Base-by-base conservation (phyloP, 2,113 vertebrate species). In the Nyctibius bracteatus region DNA sequence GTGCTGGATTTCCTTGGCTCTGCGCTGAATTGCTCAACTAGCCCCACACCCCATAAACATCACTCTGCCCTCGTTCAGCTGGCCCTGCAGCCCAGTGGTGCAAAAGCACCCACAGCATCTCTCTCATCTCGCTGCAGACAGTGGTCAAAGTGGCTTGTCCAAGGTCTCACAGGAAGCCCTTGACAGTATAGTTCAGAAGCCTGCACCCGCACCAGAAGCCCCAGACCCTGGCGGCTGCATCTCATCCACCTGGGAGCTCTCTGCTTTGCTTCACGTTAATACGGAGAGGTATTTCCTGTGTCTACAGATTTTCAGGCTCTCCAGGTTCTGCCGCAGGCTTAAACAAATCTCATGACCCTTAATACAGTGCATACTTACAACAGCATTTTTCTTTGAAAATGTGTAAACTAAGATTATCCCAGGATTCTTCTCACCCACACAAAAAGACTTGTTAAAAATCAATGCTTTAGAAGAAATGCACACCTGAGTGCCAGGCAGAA, bases 301-400 rank as follows among this genome's bases (percentile, higher is more conserved):
- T 70, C 67, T 93, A 86, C 51, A 86, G 65, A 74, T 83, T 94
- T 88, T 65, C 81, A 88, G 37, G 14, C 68, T 74, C 57, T 78
- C 43, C 65, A 86, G 37, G 51, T 79, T 81, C 70, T 74, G 41
- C 52, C 3, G 0, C 47, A 81, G 44, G 39, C 47, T 96, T 90
- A 49, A 88, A 90, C 63, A 84, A 78, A 90, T n/a, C 39, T 54
- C 70, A 63, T 63, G 89, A 92, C 66, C 75, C 90, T 77, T 86
- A 86, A 88, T 9, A 59, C 47, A 92, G 49, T 12, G 17, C 39
- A 81, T 47, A 90, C 33, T 84, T 71, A 74, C 5, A 83, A 16
- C 5, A 0, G 43, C 43, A 52, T 74, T 93, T 63, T 88, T 49
- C 72, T 77, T 78, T 55, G 30, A 85, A 86, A 92, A 83, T 33